Base-by-base conservation (phyloP, 2,888 invertebrate species). In the Chelonus formosanus region DNA sequence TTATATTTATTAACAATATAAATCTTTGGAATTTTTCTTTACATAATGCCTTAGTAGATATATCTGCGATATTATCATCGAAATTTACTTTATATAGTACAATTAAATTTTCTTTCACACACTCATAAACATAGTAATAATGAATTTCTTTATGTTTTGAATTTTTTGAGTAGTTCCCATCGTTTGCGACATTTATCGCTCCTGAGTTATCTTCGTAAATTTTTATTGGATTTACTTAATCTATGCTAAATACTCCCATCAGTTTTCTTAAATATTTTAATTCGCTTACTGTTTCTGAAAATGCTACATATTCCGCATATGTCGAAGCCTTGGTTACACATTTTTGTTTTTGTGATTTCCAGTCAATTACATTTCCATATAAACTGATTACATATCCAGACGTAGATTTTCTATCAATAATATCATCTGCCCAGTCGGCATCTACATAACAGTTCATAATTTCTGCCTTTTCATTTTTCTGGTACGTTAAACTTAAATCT, bases 261-360 rank as follows among this genome's bases (percentile, higher is more conserved):
- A 76, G 45, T 32, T 70, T 67, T 67, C 40, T 71, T 43, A 75
- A 53, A 59, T 71, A 69, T 62, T 65, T 53, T 20, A 75, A 8
- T 64, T 77, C 75, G 10, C 68, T 75, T 5, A 77, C 75, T 50
- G 68, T 70, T 61, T 74, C 74, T 7, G 74, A 74, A 60, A 78
- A 53, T 10, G 76, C 77, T 65, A 67, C 59, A 73, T 77, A 77
- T 45, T 77, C 75, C 20, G 77, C 78, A 65, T 68, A 71, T 8
- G 57, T 64, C 0, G 67, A 2, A 47, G 40, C 55, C 31, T 63
- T 67, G 5, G 79, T 75, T 43, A 80, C 76, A 61, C 34, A 68
- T 36, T 57, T 74, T 76, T 80, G 79, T 75, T 80, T 80, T 36
- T 50, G 8, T 32, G 60, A 50, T 40, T 60, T 52, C 52, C 43